A percentile compares a stretch with the other conserved stretches of the same genome.
These are phyloP conservation scores for Tryphoninae sp. DNA, from an alignment of 2,888 invertebrate species.

Conservation along the genomic window DNA sequence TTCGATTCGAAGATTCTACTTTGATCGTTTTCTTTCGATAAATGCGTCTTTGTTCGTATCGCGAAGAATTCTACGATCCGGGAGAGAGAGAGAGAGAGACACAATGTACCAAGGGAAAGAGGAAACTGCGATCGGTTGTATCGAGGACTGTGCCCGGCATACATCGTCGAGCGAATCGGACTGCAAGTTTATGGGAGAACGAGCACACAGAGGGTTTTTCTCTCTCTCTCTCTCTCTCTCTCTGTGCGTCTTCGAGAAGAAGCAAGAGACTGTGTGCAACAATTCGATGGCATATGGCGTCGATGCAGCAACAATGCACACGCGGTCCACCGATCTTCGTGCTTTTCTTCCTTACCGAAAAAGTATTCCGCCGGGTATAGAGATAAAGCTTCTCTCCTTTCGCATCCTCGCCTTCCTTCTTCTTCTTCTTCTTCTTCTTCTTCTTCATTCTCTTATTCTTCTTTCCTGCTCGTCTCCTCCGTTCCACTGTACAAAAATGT, in stretches of 20 bases:
- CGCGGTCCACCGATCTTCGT: constrained; percentile 31
- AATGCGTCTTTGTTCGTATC: no score
- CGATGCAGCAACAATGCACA: constrained; percentile 31
- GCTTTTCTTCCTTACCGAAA: constrained; percentile 35
- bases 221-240: neutral
- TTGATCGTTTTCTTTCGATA: no score
- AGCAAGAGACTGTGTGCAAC: neutral
- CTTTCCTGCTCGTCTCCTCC: constrained; percentile 5
- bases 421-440: constrained; percentile 44
- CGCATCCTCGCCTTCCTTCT: constrained; percentile 54
- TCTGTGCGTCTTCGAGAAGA: neutral
- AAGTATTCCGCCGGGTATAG: constrained; percentile 35
- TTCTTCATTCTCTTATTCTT: constrained; percentile 16
- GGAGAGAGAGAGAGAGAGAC: no score
- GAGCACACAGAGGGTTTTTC: constrained; percentile 11
- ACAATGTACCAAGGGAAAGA: no score
- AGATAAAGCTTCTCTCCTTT: constrained; percentile 74
- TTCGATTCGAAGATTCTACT: no score
- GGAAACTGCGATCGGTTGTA: no score
- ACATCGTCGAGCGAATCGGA: neutral
- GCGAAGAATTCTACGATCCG: no score
- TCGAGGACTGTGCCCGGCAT: no score
- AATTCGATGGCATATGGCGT: constrained; percentile 29
- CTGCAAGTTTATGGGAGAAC: constrained; percentile 33
- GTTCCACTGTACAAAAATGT: constrained; percentile 31